phyloP scores from a whole-genome alignment of 2,113 vertebrate genomes.

The Leucosticte australis region DNA sequence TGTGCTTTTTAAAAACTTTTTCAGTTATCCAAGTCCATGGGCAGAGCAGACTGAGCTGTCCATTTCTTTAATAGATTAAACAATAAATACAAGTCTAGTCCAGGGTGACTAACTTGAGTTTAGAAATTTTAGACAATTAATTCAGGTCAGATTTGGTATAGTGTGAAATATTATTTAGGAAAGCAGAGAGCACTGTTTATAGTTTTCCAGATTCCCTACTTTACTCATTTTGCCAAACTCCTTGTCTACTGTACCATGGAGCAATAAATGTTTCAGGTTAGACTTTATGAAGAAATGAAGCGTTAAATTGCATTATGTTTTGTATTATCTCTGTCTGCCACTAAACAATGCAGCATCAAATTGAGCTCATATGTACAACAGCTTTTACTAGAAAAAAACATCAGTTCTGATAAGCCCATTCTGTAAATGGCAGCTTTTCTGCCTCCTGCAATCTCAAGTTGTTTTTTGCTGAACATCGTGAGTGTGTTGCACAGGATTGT shows the following conservation, averaged over 20 bases:
- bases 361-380: conserved; percentile 49
- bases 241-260: background rate
- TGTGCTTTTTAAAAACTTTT: background rate
- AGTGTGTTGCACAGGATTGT: background rate
- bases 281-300: conserved; percentile 59
- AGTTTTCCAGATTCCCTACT: background rate
- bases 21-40: background rate
- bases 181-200: background rate
- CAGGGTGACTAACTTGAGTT: background rate
- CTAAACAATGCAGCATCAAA: conserved; percentile 50
- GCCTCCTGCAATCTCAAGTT: background rate
- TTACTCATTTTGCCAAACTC: conserved; percentile 10
- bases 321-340: conserved; percentile 57
- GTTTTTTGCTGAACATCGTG: background rate
- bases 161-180: background rate
- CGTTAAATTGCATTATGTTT: conserved; percentile 63
- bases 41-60: background rate
- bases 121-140: background rate
- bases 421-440: background rate
- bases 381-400: conserved; percentile 32
- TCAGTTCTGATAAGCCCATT: conserved; percentile 31
- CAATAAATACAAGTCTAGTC: background rate
- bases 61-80: background rate
- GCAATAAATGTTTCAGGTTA: conserved; percentile 30
- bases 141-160: background rate